These are phyloP conservation scores for Schlechtendalia chinensis DNA, from an alignment of 1,140 invertebrate genomes.

Conservation along the genomic window DNA sequence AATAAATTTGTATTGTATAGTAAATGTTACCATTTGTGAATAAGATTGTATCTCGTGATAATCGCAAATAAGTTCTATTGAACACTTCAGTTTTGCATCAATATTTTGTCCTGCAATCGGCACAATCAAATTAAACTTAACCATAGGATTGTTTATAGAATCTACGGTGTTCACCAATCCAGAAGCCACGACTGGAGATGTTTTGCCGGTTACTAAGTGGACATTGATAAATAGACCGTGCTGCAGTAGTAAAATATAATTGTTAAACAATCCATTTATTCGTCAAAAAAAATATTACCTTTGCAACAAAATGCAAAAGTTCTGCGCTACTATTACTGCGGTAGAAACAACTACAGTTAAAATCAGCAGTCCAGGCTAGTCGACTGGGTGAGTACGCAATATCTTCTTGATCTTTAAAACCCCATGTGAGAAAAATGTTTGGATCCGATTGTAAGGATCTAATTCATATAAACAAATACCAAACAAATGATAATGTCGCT, in stretches of 20 bases:
- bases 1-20: background rate
- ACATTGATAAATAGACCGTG: conserved; percentile 42
- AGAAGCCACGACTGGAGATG: conserved; percentile 8
- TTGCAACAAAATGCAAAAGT: conserved; percentile 43
- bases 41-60: conserved; percentile 26
- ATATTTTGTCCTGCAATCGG: conserved; percentile 35
- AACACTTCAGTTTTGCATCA: conserved; percentile 39
- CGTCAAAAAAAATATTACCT: background rate
- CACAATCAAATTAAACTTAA: conserved; percentile 32
- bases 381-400: conserved; percentile 32
- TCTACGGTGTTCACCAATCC: conserved; percentile 33
- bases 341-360: conserved; percentile 41
- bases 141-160: conserved; percentile 43
- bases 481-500: background rate
- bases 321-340: conserved; percentile 25
- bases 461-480: background rate
- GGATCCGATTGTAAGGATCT: conserved; percentile 17
- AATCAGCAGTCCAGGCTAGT: conserved; percentile 27
- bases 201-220: conserved; percentile 20
- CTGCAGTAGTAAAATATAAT: conserved; percentile 1
- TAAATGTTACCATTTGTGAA: conserved; percentile 1
- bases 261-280: background rate
- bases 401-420: conserved; percentile 46
- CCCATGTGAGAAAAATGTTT: conserved; percentile 38
- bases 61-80: conserved; percentile 38